Percentiles rank a stretch among this genome's conserved stretches.
These are phyloP conservation scores for Heterodera carotae DNA, from an alignment of 1,140 invertebrate genomes.

Conservation along the genomic window DNA sequence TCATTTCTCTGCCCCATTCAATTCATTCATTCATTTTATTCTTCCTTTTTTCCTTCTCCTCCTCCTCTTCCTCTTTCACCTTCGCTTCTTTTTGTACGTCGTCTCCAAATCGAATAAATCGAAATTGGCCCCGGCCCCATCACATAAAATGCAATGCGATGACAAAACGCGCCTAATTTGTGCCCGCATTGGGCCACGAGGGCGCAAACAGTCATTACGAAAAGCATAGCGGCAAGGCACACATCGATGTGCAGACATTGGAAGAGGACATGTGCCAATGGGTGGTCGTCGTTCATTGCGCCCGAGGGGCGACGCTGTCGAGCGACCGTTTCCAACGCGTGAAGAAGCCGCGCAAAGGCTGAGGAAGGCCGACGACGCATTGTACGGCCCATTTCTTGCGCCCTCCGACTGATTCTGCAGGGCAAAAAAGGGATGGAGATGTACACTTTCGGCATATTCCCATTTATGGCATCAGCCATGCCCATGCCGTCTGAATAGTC, in stretches of 20 bases:
- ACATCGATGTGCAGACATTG: background rate
- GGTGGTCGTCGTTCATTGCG: background rate
- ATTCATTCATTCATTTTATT: background rate
- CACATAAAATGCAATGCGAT: background rate
- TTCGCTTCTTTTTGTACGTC: background rate
- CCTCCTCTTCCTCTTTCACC: too few species aligned
- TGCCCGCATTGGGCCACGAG: background rate
- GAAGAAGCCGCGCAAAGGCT: constrained; percentile 50
- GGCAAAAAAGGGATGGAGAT: too few species aligned
- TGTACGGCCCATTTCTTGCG: constrained; percentile 55
- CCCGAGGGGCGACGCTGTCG: background rate
- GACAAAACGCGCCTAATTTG: constrained; percentile 12
- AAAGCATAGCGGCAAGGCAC: background rate
- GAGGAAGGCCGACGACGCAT: constrained; percentile 41
- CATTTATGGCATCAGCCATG: too few species aligned
- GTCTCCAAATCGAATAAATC: background rate
- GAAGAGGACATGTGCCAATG: background rate
- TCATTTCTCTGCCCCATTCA: too few species aligned
- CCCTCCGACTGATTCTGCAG: constrained; percentile 49
- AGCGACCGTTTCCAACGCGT: background rate
- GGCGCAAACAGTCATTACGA: background rate
- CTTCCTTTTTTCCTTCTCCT: background rate
- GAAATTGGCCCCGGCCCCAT: background rate
- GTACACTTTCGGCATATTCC: too few species aligned
- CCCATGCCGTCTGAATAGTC: too few species aligned